Base-by-base conservation (phyloP, 23 tunicate species). In the Oikopleura vanhoeffeni region DNA sequence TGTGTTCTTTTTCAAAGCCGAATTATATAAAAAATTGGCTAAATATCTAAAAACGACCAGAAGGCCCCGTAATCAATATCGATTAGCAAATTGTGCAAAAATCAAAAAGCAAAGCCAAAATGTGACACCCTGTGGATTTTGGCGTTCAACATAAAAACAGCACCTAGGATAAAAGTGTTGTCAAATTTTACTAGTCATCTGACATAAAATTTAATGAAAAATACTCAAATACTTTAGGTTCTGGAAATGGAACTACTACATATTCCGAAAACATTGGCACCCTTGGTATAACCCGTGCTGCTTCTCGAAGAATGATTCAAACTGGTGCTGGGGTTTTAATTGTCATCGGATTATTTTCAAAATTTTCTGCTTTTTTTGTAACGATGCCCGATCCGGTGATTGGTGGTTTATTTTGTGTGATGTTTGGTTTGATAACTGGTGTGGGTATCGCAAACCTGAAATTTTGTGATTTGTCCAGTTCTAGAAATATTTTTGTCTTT, bases 371-470 rank as follows among this genome's bases (percentile, higher is more conserved):
- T 41, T 41, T 90, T 41, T 84, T 92, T 75, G 97, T 92, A 30
- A 84, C 89, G 2, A 89, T 92, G 41, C 97, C 97, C 39, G 89
- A 92, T 67, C 94, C 97, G 39, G 94, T 92, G 4, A 83, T 89
- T 30, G 97, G 97, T 2, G 97, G 97, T 41, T 41, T 92, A 67
- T 90, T 89, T 40, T 86, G 85, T 33, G 94, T 90, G 0, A 87
- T 88, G 89, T 92, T 92, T 40, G 97, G 94, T 39, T 87, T 92
- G 93, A 88, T 92, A 3, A 67, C 89, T 18, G 87, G 93, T 18
- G 94, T 92, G 39, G 97, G 97, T 0, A 34, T 92, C 8, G 76
- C 91, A 41, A 92, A 90, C 67, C 67, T 92, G 41, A 92, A 90
- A 41, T 85, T 85, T 82, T 90, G 87, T 28, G 94, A 92, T 40